phyloP scores from a whole-genome alignment of 1,140 invertebrate genomes.

The Meloidogyne hapla region DNA sequence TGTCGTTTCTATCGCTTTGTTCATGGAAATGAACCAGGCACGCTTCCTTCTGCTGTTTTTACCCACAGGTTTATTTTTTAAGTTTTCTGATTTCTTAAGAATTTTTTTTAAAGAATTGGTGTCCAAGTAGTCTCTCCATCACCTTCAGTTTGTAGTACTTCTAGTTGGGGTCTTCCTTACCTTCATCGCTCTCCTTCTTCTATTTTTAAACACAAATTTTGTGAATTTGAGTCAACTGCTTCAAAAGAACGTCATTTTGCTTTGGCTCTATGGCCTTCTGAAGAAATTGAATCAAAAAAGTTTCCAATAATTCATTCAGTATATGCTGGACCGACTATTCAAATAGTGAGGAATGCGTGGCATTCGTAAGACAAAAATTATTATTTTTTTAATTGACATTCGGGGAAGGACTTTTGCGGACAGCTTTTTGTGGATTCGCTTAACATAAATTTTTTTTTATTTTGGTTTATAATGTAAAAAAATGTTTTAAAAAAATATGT shows the following conservation, averaged over 20 bases:
- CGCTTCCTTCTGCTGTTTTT: conserved; percentile 39
- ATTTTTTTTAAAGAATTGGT: neutral
- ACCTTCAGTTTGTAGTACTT: conserved; percentile 1
- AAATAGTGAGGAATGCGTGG: conserved; percentile 77
- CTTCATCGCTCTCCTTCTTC: conserved; percentile 16
- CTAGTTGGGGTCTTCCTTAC: conserved; percentile 29
- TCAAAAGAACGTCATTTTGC: conserved; percentile 73
- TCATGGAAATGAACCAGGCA: conserved; percentile 67
- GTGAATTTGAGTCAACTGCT: conserved; percentile 34
- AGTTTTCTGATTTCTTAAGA: neutral
- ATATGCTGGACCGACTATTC: conserved; percentile 72
- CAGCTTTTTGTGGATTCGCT: too few relatives aligned
- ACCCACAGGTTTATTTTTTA: neutral
- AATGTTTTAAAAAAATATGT: too few relatives aligned
- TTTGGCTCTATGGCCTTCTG: conserved; percentile 73
- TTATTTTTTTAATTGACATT: too few relatives aligned
- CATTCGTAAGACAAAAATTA: conserved; percentile 39
- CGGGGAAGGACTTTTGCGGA: too few relatives aligned
- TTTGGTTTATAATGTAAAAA: too few relatives aligned
- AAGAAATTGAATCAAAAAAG: conserved; percentile 65
- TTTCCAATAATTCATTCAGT: conserved; percentile 94
- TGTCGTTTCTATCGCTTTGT: conserved; percentile 76
- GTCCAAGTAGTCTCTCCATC: conserved; percentile 16
- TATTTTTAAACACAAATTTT: conserved; percentile 26
- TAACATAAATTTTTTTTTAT: too few relatives aligned